Conservation (phyloP, 2,113 vertebrate species). For the Balaeniceps rex region DNA sequence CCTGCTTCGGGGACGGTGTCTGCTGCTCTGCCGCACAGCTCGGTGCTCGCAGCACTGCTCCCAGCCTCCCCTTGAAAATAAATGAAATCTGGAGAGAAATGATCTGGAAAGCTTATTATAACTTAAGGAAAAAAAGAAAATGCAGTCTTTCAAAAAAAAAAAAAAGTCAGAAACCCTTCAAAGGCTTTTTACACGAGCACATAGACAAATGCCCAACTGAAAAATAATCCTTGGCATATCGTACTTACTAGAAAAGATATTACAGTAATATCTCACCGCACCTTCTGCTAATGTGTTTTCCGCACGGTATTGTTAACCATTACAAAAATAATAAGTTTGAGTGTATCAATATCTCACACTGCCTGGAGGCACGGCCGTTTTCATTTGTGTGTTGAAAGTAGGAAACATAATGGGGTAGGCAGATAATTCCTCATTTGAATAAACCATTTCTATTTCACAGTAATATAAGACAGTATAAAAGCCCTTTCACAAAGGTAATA, state of each 20-base stretch:
- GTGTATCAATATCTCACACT: neutral
- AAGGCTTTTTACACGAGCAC: neutral
- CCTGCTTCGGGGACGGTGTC: accelerated
- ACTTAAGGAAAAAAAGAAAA: neutral
- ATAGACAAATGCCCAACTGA: neutral
- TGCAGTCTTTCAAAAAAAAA: neutral
- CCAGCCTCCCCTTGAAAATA: neutral
- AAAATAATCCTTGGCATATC: neutral
- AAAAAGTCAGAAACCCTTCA: neutral
- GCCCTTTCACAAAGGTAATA: neutral
- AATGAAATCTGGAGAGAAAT: neutral
- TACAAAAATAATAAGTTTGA: neutral
- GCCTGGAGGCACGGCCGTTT: neutral
- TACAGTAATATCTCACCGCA: neutral
- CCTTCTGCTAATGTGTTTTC: neutral
- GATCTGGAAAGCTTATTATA: neutral
- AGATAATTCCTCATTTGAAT: constrained; percentile 39
- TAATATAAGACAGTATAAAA: neutral
- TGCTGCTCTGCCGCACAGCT: accelerated
- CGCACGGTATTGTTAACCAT: neutral
- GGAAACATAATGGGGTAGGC: neutral
- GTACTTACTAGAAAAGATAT: neutral
- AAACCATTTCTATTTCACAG: neutral
- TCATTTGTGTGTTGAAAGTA: neutral
- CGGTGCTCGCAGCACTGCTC: accelerated